Evolutionary conservation across 2,113 vertebrate genomes (phyloP).

Genomic region (Tachuris rubrigastra): DNA sequence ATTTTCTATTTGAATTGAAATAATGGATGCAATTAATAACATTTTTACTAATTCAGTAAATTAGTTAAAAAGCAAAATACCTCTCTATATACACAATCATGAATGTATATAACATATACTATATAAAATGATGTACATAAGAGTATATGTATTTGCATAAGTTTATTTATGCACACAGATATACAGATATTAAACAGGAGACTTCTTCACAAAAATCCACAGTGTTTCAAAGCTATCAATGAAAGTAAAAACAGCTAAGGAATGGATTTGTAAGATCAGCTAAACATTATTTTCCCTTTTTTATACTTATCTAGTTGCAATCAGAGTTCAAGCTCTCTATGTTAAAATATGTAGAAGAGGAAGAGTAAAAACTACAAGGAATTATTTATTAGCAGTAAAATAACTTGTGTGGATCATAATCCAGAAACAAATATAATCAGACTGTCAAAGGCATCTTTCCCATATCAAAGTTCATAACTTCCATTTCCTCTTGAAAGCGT

Average conservation of each 20-base stretch:
- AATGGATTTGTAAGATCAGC: not conserved
- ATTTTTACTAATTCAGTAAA: not conserved
- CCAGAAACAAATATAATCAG: not conserved
- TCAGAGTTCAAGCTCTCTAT: not conserved
- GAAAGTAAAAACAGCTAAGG: not conserved
- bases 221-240: not conserved
- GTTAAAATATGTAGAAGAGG: not conserved
- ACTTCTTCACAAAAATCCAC: not conserved
- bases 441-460: not conserved
- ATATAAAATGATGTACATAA: not conserved
- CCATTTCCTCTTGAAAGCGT: not conserved
- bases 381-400: not conserved
- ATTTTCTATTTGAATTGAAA: not conserved
- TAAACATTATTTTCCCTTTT: not conserved
- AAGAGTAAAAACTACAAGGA: accelerated
- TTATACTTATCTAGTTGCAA: not conserved
- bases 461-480: not conserved
- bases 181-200: not conserved
- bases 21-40: not conserved
- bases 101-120: not conserved
- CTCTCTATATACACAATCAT: not conserved
- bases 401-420: not conserved
- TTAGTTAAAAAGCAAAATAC: not conserved
- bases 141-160: not conserved
- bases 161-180: not conserved